Percentiles rank a stretch among this genome's conserved stretches.
Evolutionary conservation across 2,797 vertebrate genomes (phyloP).

Genomic region (Hemitrygon akajei): DNA sequence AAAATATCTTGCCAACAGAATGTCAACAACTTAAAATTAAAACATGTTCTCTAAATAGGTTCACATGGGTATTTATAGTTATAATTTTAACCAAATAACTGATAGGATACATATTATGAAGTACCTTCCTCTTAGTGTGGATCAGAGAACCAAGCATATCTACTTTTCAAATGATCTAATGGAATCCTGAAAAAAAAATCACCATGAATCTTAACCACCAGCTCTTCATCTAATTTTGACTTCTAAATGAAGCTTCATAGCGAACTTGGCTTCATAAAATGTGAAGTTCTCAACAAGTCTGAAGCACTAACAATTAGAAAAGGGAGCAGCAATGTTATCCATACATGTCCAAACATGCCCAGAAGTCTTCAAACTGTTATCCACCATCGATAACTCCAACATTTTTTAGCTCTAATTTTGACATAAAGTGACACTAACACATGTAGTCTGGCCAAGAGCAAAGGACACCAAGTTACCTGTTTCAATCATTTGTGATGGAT

Average conservation of each 20-base stretch:
- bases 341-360: conserved; percentile 18
- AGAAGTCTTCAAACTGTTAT: neutral
- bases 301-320: neutral
- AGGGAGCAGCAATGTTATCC: neutral
- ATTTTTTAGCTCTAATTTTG: neutral
- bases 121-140: neutral
- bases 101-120: neutral
- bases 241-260: neutral
- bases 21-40: too few species aligned
- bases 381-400: neutral
- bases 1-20: too few species aligned
- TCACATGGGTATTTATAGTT: too few species aligned
- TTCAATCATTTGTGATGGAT: neutral
- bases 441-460: neutral
- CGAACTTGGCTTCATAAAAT: neutral
- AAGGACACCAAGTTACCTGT: neutral
- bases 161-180: neutral
- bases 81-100: too few species aligned
- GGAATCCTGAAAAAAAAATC: neutral
- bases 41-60: too few species aligned
- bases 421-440: neutral
- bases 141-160: neutral
- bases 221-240: neutral
- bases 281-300: neutral
- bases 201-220: neutral